A percentile compares a stretch with the other conserved stretches of the same genome.
Evolutionary conservation across 2,888 invertebrate species (phyloP).

Genomic region (Andrena flavipes): DNA sequence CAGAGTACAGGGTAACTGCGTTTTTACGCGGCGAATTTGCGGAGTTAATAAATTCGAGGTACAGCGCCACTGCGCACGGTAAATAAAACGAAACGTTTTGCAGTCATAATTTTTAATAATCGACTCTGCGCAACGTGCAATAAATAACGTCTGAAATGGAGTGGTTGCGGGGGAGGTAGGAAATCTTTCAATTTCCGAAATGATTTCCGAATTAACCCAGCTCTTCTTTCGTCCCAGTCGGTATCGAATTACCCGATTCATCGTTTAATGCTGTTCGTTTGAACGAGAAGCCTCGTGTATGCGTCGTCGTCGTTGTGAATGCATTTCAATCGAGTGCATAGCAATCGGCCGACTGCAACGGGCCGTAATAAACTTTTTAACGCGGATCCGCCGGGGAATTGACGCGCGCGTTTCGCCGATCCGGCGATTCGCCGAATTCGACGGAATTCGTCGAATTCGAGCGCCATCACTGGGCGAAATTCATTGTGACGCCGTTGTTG

Average conservation of each 20-base stretch:
- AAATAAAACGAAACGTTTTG: too few species aligned
- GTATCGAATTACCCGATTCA: conserved; percentile 1
- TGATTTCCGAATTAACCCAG: background rate
- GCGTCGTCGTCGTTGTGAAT: conserved; percentile 14
- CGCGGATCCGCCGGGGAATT: conserved; percentile 26
- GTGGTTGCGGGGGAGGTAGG: background rate
- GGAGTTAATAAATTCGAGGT: too few species aligned
- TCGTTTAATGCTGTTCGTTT: conserved; percentile 42
- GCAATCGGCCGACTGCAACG: conserved; percentile 16
- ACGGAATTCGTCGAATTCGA: background rate
- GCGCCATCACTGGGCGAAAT: conserved; percentile 36
- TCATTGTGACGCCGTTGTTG: conserved; percentile 52
- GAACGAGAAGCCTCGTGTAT: conserved; percentile 17
- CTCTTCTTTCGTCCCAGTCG: background rate
- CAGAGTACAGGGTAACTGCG: too few species aligned
- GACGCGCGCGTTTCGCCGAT: conserved; percentile 11
- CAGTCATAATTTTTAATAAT: too few species aligned
- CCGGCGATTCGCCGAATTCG: background rate
- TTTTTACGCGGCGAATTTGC: too few species aligned
- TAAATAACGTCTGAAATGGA: too few species aligned
- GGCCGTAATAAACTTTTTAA: conserved; percentile 58
- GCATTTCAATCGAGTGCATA: conserved; percentile 46
- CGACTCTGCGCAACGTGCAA: too few species aligned
- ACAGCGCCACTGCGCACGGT: too few species aligned
- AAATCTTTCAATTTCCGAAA: too few species aligned